Evolutionary conservation across 2,113 vertebrate genomes (phyloP).

Genomic region (Neodontobutis hainanensis): DNA sequence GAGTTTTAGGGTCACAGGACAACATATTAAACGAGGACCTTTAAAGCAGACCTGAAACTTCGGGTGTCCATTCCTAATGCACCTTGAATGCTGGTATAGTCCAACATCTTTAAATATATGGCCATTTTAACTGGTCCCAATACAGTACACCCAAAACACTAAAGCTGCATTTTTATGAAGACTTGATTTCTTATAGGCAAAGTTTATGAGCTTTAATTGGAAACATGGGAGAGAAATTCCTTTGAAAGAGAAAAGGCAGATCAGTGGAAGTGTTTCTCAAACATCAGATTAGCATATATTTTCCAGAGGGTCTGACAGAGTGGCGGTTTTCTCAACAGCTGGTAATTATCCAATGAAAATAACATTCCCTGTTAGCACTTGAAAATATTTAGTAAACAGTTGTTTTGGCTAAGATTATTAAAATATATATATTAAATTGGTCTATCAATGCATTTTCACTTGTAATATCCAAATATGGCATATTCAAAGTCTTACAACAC

Average conservation of each 20-base stretch:
- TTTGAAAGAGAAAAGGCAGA: slow-evolving; percentile 48
- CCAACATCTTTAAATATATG: too few species aligned
- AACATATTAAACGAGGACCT: background rate
- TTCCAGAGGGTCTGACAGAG: slow-evolving; percentile 48
- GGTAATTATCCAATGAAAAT: slow-evolving; percentile 31
- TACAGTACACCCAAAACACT: background rate
- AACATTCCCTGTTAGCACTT: slow-evolving; percentile 12
- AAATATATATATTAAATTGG: too few species aligned
- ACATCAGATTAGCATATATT: slow-evolving; percentile 32
- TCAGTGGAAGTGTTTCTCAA: slow-evolving; percentile 50
- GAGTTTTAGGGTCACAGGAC: background rate
- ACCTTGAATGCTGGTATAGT: background rate
- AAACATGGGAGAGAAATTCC: slow-evolving; percentile 40
- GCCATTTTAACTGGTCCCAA: too few species aligned
- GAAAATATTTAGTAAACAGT: slow-evolving; percentile 18
- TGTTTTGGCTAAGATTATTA: background rate
- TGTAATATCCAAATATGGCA: too few species aligned
- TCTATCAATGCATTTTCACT: too few species aligned
- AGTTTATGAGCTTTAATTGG: slow-evolving; percentile 53
- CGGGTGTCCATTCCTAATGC: background rate
- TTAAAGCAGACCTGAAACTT: background rate
- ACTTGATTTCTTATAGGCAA: slow-evolving; percentile 25
- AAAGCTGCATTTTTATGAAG: background rate
- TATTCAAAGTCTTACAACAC: too few species aligned
- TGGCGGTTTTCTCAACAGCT: slow-evolving; percentile 32